Evolutionary conservation across 37 sponge, comb jelly and placozoan genomes (phyloP).

Genomic region (Haliclona indistincta): DNA sequence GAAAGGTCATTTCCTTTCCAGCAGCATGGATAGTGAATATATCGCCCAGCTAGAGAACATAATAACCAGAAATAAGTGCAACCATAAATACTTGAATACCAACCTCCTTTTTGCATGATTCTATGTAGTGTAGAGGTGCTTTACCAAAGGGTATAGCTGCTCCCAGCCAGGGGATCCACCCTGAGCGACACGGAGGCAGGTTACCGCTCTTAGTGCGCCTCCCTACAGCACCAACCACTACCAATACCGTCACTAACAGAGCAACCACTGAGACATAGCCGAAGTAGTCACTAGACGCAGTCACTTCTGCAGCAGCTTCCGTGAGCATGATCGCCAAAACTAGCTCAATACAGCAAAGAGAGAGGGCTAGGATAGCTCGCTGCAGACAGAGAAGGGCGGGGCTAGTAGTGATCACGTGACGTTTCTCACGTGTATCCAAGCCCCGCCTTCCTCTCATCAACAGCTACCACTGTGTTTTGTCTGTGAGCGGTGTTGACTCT

Average conservation of each 20-base stretch:
- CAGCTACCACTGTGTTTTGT: too few species aligned
- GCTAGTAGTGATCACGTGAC: background rate
- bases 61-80: background rate
- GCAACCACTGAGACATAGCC: background rate
- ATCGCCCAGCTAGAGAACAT: constrained; percentile 59
- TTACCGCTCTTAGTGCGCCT: background rate
- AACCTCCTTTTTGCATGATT: constrained; percentile 39
- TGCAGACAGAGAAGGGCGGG: too few species aligned
- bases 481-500: too few species aligned
- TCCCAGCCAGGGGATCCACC: constrained; percentile 77
- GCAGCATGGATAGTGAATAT: constrained; percentile 75
- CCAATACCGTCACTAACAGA: background rate
- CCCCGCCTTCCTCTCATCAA: too few species aligned
- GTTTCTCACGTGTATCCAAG: background rate
- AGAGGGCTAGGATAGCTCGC: too few species aligned
- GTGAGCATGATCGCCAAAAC: too few species aligned
- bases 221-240: background rate
- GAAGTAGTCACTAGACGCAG: background rate
- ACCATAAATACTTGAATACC: background rate
- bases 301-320: background rate
- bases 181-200: constrained; percentile 45
- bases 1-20: constrained; percentile 79
- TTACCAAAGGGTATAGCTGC: constrained; percentile 65
- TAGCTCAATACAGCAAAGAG: too few species aligned
- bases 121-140: constrained; percentile 50